phyloP scores from a whole-genome alignment of 1,140 invertebrate species.

The Hyles vespertilio region DNA sequence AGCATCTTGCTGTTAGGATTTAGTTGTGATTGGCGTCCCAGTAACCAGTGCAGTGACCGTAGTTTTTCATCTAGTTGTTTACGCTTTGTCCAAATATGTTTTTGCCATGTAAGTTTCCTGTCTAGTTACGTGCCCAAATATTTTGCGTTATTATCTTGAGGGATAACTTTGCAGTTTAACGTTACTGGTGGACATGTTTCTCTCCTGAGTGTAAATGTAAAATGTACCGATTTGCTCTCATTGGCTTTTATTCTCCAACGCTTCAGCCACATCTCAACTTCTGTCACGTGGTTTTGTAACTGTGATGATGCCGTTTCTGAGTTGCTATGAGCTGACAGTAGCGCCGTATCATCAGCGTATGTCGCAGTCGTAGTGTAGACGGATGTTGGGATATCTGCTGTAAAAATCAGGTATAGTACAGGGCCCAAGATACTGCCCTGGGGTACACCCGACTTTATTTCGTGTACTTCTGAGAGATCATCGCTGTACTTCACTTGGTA shows the following conservation, averaged over 20 bases:
- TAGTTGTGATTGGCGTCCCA: conserved; percentile 9
- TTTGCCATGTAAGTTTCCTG: no score
- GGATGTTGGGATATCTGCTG: conserved; percentile 12
- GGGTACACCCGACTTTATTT: conserved; percentile 34
- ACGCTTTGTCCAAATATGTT: no score
- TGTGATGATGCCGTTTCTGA: conserved; percentile 9
- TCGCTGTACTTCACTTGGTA: conserved; percentile 12
- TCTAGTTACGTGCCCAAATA: conserved; percentile 8
- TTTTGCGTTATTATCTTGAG: conserved; percentile 16
- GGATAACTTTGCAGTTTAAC: not conserved
- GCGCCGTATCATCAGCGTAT: conserved; percentile 17
- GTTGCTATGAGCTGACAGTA: conserved; percentile 11
- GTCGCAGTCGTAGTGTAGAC: conserved; percentile 11
- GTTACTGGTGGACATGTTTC: conserved; percentile 4
- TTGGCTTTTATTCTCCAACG: conserved; percentile 39
- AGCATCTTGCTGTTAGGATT: not conserved
- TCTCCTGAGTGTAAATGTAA: conserved; percentile 36
- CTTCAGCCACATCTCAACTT: conserved; percentile 12
- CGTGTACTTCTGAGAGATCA: conserved; percentile 4
- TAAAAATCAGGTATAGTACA: conserved; percentile 28
- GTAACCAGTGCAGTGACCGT: conserved; percentile 12
- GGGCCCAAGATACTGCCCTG: conserved; percentile 45
- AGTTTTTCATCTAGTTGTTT: no score
- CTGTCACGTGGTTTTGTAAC: conserved; percentile 9
- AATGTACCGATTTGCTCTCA: conserved; percentile 31